Base-by-base conservation (phyloP, 2,797 vertebrate species). In the Sebastes vulpes region DNA sequence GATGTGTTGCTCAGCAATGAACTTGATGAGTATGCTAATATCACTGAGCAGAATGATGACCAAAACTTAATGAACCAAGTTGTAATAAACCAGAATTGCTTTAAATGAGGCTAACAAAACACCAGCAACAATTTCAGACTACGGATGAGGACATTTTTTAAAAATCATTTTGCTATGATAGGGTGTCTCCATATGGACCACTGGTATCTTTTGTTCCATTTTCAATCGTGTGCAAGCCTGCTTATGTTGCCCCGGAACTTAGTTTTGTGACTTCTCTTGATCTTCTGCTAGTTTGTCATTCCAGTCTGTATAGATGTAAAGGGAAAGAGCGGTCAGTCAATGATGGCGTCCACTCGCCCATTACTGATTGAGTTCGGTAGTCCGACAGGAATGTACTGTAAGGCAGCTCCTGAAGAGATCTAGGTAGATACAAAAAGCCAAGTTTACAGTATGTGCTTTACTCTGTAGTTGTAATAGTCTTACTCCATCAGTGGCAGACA, bases 331-430 rank as follows among this genome's bases (percentile, higher is more conserved):
- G 1, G 14, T 76, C 18, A 21, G 14, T 76, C 20, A 21, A 31
- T 23, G 31, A 28, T 28, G 54, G 56, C 11, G 0, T 46, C 21
- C 35, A 48, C 20, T 57, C 29, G 21, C 31, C 54, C 54, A 46
- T 58, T 21, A 32, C 57, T 65, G 69, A 64, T 29, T 54, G 59
- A 61, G 56, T 83, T 21, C 60, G 48, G 75, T 38, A 21, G 42
- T 80, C 65, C n/a, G 5, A 72, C 38, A 65, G 73, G 63, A 88
- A 82, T 64, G 74, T 75, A 72, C 72, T 61, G 75, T 76, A 72
- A 75, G 75, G 81, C 74, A 69, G 81, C 58, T 82, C 31, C 12
- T 72, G 79, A 61, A 82, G 64, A 80, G 75, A 71, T 80, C 72
- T 42, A 72, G 50, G 42, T 74, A 53, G 68, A 70, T 79, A 83